These are phyloP conservation scores for Chlorodrepanis virens DNA, from an alignment of 2,113 vertebrate genomes.

Conservation along the genomic window DNA sequence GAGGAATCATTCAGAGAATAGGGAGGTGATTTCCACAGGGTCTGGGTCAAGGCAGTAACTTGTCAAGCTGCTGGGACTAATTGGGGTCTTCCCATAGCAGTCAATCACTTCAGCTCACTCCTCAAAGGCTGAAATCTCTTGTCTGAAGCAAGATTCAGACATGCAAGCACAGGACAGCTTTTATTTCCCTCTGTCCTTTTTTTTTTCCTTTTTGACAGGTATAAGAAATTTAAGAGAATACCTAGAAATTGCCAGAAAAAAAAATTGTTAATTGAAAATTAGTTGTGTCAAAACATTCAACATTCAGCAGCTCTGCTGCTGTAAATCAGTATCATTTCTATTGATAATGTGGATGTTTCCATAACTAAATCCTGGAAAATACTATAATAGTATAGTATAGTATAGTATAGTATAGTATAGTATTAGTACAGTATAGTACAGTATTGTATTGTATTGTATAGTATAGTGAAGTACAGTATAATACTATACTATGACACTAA, in stretches of 20 bases:
- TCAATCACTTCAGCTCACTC: background rate
- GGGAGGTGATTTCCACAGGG: background rate
- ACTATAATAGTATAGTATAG: background rate
- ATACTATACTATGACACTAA: background rate
- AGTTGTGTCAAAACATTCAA: background rate
- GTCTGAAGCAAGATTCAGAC: background rate
- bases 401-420: too few species aligned
- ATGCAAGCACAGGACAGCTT: rapidly evolving
- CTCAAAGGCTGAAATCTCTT: background rate
- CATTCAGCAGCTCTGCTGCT: background rate
- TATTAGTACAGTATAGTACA: too few species aligned
- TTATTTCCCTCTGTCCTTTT: background rate
- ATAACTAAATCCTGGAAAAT: background rate
- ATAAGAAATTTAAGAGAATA: background rate
- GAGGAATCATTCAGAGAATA: background rate
- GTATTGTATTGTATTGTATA: too few species aligned
- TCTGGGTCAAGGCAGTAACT: background rate
- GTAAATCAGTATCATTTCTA: background rate
- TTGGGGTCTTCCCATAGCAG: background rate
- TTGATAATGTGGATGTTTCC: background rate
- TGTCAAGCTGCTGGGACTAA: background rate
- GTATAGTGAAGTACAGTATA: too few species aligned
- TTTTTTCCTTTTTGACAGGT: background rate
- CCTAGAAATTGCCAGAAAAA: background rate
- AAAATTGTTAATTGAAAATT: background rate